Evolutionary conservation across 2,113 vertebrate genomes (phyloP).

Genomic region (Phrynocephalus versicolor): DNA sequence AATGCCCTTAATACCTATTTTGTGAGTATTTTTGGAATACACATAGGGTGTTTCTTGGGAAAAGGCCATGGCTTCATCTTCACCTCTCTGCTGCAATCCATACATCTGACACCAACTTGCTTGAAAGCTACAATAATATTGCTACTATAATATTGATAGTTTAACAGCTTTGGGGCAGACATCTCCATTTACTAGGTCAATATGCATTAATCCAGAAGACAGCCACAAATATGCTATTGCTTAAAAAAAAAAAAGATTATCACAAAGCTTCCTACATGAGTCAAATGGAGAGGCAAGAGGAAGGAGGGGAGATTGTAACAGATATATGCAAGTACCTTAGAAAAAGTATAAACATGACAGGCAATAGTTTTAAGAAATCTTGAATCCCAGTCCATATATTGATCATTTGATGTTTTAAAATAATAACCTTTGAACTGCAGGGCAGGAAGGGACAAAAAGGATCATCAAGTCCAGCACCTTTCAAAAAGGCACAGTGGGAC

Average conservation of each 20-base stretch:
- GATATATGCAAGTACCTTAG: neutral
- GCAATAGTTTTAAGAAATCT: too few species aligned
- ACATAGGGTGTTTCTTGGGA: constrained; percentile 35
- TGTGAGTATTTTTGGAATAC: constrained; percentile 28
- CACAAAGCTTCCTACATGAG: constrained; percentile 26
- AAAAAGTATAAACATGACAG: neutral
- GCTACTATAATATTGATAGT: constrained; percentile 55
- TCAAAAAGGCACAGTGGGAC: too few species aligned
- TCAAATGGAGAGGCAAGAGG: neutral
- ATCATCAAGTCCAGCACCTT: too few species aligned
- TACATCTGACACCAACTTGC: constrained; percentile 9
- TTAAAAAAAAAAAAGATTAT: constrained; percentile 1
- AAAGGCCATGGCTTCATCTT: constrained; percentile 35
- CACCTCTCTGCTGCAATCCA: constrained; percentile 37
- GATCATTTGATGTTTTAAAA: neutral
- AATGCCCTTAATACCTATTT: constrained; percentile 21
- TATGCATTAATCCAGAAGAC: constrained; percentile 39
- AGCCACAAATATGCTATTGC: constrained; percentile 46
- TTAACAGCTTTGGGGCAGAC: constrained; percentile 47
- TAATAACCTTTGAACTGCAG: too few species aligned
- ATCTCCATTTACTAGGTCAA: constrained; percentile 67
- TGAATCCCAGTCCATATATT: neutral
- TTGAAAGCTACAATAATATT: constrained; percentile 64
- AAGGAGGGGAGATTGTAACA: neutral
- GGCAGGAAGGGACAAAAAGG: too few species aligned